Evolutionary conservation across 2,797 vertebrate genomes (phyloP), one percentile per base, ranked within the genome.

Genomic region (Dicrostonyx torquatus): DNA sequence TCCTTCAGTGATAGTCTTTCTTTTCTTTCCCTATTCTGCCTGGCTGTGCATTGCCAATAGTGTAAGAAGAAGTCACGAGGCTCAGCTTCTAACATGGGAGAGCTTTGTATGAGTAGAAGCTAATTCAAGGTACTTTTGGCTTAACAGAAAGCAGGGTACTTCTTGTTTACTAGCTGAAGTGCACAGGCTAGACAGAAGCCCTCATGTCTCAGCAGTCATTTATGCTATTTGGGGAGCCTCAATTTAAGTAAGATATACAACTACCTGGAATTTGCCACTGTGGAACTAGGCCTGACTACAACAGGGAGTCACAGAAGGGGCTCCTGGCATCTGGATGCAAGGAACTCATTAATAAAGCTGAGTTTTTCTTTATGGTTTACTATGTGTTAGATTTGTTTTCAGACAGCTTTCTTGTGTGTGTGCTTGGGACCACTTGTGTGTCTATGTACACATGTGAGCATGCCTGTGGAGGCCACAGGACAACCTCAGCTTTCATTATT

Each of bases 91-190:
- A 55, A 68, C 53, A 53, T 53, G 53, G 60, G 93, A 70, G 15
- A n/a, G 29, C n/a, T 93, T 94, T 93, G 24, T 18, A 48, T 82
- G 83, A 80, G 76, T 76, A 24, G 50, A 66, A 87, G 37, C 68
- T 62, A 12, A 31, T 53, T 34, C 58, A 48, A 7, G 43, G 10
- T 48, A 22, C 24, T 22, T 12, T 84, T 68, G 82, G 31, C 29
- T 70, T 62, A 90, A 55, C 53, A 55, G 17, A 48, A 55, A 55
- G 18, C 17, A 1, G 18, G 53, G 17, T 55, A 22, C 24, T 22
- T 12, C 80, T 64, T 88, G 31, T 40, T 85, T 62, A 90, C 15
- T 15, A 75, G 45, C 75, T 78, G 43, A 45, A 40, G 34, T 22
- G 4, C 58, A 18, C 8, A 40, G n/a, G 75, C 10, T 50, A 50